A percentile compares a stretch with the other conserved stretches of the same genome.
phyloP scores from a whole-genome alignment of 2,797 vertebrate genomes.

The Falco berigora region DNA sequence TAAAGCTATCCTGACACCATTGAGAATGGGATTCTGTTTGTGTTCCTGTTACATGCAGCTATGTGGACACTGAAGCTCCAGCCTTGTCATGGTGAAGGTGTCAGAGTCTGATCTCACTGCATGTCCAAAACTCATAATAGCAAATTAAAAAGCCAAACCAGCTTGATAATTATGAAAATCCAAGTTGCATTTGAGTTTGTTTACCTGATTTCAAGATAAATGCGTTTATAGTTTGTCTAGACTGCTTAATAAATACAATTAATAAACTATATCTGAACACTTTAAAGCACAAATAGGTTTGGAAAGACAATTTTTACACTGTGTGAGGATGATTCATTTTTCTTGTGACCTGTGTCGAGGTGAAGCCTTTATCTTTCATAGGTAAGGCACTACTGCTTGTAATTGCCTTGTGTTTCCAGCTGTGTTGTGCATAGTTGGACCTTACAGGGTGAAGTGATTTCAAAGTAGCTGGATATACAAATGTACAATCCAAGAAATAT shows the following conservation, averaged over 20 bases:
- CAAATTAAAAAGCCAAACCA: not conserved
- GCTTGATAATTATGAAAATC: not conserved
- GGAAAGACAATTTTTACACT: not conserved
- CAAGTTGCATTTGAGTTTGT: not conserved
- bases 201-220: not conserved
- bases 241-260: not conserved
- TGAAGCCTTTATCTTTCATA: not conserved
- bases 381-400: not conserved
- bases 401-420: not conserved
- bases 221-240: not conserved
- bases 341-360: accelerated
- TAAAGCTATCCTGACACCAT: not conserved
- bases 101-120: not conserved
- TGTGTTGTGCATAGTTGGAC: not conserved
- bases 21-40: accelerated
- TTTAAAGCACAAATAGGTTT: not conserved
- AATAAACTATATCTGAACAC: not conserved
- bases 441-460: not conserved
- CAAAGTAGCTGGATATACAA: not conserved
- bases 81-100: not conserved
- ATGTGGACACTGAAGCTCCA: not conserved
- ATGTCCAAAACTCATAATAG: not conserved
- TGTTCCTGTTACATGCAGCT: not conserved
- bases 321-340: not conserved
- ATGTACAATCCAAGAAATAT: not conserved